phyloP scores from a whole-genome alignment of 1,140 invertebrate genomes.

The Achatina immaculata region DNA sequence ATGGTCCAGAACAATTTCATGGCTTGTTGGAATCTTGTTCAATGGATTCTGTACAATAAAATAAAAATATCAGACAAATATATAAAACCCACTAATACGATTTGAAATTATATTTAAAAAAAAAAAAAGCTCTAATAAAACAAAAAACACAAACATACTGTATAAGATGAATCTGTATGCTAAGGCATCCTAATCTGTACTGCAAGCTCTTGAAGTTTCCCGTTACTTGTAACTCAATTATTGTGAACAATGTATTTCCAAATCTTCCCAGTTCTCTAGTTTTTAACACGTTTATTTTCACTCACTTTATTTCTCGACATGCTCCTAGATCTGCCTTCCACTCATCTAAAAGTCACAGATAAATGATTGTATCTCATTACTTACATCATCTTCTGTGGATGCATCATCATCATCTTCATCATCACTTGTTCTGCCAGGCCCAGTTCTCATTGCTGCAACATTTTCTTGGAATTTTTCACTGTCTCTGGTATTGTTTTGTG shows the following conservation, averaged over 20 bases:
- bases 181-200: too few species aligned
- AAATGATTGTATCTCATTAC: too few species aligned
- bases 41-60: conserved; percentile 68
- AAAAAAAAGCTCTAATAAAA: background rate
- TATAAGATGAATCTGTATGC: too few species aligned
- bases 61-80: conserved; percentile 39
- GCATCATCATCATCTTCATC: conserved; percentile 55
- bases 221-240: too few species aligned
- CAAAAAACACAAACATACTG: conserved; percentile 17
- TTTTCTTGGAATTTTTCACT: background rate
- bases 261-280: too few species aligned
- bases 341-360: too few species aligned
- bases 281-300: too few species aligned
- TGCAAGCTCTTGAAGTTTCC: too few species aligned
- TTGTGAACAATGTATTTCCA: too few species aligned
- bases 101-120: conserved; percentile 3
- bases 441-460: conserved; percentile 38
- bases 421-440: conserved; percentile 23
- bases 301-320: too few species aligned
- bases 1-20: conserved; percentile 88
- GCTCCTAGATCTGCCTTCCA: too few species aligned
- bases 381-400: conserved; percentile 42
- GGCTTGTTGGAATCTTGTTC: conserved; percentile 81
- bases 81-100: background rate
- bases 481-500: background rate